Percentiles rank a stretch among this genome's conserved stretches.
Evolutionary conservation across 2,888 invertebrate species (phyloP).

Genomic region (Meteorus colon): DNA sequence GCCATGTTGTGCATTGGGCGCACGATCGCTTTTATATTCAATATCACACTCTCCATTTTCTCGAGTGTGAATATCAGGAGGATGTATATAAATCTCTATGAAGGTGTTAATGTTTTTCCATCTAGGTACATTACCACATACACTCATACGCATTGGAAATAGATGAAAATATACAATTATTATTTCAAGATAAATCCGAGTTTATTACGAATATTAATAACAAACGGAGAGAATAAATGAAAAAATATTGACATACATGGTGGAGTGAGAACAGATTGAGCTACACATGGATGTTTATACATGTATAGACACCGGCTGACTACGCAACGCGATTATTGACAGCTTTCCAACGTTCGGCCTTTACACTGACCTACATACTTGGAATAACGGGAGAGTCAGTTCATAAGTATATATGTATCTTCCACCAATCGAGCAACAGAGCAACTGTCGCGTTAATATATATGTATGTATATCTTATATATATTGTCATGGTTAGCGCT

Average conservation of each 20-base stretch:
- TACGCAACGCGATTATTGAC: conserved; percentile 45
- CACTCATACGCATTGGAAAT: background rate
- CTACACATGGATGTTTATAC: background rate
- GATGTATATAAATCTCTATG: background rate
- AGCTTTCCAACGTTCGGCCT: conserved; percentile 67
- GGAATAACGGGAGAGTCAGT: conserved; percentile 55
- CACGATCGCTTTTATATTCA: background rate
- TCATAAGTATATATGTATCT: background rate
- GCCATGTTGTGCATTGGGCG: conserved; percentile 8
- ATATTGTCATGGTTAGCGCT: background rate
- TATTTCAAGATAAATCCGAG: background rate
- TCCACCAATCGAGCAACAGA: background rate
- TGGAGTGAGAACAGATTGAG: background rate
- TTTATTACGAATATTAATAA: too few relatives aligned
- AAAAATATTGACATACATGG: background rate
- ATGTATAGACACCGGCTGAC: background rate
- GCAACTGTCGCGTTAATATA: background rate
- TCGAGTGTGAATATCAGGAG: conserved; percentile 16
- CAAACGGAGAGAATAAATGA: background rate
- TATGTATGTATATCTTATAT: background rate
- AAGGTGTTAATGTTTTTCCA: background rate
- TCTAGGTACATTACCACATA: background rate
- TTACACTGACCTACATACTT: conserved; percentile 71
- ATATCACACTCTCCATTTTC: conserved; percentile 5
- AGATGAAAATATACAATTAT: too few relatives aligned